Evolutionary conservation across 1,140 invertebrate genomes (phyloP), one percentile per base, ranked within the genome.

Genomic region (Fopius arisanus): DNA sequence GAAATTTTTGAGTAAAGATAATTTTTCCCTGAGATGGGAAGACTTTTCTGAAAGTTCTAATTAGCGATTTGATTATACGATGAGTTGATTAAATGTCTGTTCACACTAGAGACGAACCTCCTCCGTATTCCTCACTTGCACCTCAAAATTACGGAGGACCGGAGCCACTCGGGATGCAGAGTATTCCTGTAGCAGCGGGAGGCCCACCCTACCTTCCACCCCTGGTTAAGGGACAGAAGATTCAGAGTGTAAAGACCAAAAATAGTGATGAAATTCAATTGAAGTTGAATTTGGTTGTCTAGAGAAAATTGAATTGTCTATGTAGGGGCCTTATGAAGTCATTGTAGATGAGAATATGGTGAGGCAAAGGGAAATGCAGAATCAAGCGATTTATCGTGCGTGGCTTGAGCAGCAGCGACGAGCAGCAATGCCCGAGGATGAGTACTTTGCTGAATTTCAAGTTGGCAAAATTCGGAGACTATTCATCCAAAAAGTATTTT

Each of bases 301-400:
- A n/a, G n/a, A n/a, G n/a, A n/a, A n/a, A n/a, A n/a, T n/a, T n/a
- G n/a, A n/a, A n/a, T n/a, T n/a, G n/a, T n/a, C n/a, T n/a, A 28
- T 69, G 28, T 40, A 86, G 84, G 84, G 84, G 0, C 83, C 84
- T 5, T 85, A 82, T 19, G 78, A 66, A 0, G 29, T 80, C 0
- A 83, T 74, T 0, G 83, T 86, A 1, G 85, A 83, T 0, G 77
- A 83, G 59, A 75, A 78, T n/a, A 86, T 86, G 84, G 83, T 83
- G 5, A 16, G 31, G 0, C 67, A 77, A 5, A 78, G 84, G 2
- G 80, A 85, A 65, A 70, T 75, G 9, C 78, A 82, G 71, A 86
- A 86, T 62, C 72, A 78, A 14, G 78, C 81, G 67, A 68, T 85
- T 12, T 77, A 80, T 12, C 80, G 77, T 51, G 67, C 73, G 0